Conservation (phyloP, 2,797 vertebrate species). For the Gymnodraco acuticeps region DNA sequence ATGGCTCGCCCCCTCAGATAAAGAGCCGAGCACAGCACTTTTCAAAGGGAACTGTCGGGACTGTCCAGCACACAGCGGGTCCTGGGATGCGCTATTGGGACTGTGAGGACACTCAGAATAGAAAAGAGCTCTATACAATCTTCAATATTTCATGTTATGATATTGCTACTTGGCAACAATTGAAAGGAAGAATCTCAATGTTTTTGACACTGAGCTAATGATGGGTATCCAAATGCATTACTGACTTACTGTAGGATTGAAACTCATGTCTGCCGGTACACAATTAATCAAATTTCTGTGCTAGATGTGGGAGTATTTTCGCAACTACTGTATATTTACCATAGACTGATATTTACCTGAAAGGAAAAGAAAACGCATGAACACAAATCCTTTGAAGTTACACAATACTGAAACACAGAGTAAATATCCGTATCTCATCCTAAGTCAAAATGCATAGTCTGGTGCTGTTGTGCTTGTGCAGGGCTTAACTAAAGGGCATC, state of each 20-base stretch:
- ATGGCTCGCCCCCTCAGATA: neutral
- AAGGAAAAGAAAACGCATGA: neutral
- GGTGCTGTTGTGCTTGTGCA: neutral
- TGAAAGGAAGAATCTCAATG: neutral
- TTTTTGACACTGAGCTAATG: neutral
- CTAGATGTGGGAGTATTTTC: neutral
- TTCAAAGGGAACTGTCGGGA: neutral
- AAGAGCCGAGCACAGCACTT: neutral
- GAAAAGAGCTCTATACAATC: neutral
- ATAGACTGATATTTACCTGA: conserved; percentile 15
- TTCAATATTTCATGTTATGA: neutral
- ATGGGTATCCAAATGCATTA: conserved; percentile 8
- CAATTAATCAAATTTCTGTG: neutral
- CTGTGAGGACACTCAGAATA: neutral
- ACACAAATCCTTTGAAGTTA: neutral
- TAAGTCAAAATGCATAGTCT: neutral
- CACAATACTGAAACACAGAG: neutral
- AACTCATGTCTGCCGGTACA: neutral
- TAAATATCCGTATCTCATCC: neutral
- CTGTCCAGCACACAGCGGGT: neutral
- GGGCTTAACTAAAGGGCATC: neutral
- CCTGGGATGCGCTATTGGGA: neutral
- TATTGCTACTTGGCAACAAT: neutral
- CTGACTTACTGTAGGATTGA: neutral
- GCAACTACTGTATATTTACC: conserved; percentile 1